phyloP scores from a whole-genome alignment of 1,140 invertebrate species.

The Proctacanthus coquilletti region DNA sequence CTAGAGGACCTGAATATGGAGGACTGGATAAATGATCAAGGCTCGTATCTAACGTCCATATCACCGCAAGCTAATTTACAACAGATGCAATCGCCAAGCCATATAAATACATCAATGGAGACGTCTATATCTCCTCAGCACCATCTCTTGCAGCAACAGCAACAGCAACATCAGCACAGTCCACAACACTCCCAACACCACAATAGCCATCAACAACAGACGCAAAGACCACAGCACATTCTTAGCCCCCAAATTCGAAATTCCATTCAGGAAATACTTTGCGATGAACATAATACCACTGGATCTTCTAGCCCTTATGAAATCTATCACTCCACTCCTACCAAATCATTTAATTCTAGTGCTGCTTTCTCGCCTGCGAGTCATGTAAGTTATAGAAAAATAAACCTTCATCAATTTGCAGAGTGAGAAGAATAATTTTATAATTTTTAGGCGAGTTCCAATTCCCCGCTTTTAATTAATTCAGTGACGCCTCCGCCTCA shows the following conservation, averaged over 20 bases:
- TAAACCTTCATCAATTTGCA: not conserved
- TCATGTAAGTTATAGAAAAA: constrained; percentile 21
- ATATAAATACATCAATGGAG: not conserved
- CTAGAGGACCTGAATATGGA: constrained; percentile 73
- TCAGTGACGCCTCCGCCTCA: constrained; percentile 24
- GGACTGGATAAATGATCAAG: no score
- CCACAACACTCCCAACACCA: constrained; percentile 7
- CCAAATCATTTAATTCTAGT: constrained; percentile 15
- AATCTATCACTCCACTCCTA: constrained; percentile 30
- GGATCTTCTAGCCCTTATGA: constrained; percentile 30
- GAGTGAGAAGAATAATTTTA: no score
- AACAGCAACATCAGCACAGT: constrained; percentile 16
- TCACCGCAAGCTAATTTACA: no score
- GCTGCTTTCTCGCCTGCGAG: constrained; percentile 34
- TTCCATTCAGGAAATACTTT: not conserved
- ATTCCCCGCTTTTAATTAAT: constrained; percentile 18
- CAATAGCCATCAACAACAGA: constrained; percentile 6
- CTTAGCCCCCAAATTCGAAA: not conserved
- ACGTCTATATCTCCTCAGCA: not conserved
- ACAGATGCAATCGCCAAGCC: not conserved
- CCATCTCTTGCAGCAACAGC: constrained; percentile 12
- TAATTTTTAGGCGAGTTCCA: constrained; percentile 13
- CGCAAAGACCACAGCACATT: not conserved
- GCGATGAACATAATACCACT: constrained; percentile 12
- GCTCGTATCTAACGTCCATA: no score